Percentiles rank a stretch among this genome's conserved stretches.
Conservation (phyloP, 2,797 vertebrate genomes). For the Pseudomugil gertrudae region DNA sequence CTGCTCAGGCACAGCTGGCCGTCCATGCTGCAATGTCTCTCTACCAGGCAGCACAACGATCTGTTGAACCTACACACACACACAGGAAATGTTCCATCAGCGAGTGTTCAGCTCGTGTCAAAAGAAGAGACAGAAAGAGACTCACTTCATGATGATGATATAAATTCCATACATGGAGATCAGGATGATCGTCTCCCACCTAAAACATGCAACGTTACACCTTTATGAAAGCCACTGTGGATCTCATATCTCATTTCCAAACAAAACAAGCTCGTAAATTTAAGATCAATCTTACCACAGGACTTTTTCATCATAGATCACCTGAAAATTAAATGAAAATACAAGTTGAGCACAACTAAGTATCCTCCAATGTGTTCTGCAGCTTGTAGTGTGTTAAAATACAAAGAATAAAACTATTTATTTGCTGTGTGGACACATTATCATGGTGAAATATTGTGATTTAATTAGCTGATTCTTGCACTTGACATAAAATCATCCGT, state of each 20-base stretch:
- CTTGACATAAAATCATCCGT: neutral
- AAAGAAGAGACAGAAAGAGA: constrained; percentile 39
- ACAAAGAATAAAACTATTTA: neutral
- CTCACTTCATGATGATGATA: constrained; percentile 86
- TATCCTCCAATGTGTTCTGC: neutral
- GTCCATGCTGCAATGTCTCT: constrained; percentile 72
- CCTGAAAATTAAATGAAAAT: constrained; percentile 65
- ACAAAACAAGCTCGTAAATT: neutral
- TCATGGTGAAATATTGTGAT: neutral
- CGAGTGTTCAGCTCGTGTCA: neutral
- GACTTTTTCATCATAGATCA: constrained; percentile 86
- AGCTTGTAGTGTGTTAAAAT: neutral
- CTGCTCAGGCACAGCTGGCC: constrained; percentile 77
- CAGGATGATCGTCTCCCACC: constrained; percentile 86
- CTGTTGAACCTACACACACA: constrained; percentile 79
- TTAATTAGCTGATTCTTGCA: neutral
- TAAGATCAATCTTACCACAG: constrained; percentile 76
- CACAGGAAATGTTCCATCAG: neutral
- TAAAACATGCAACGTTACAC: constrained; percentile 45
- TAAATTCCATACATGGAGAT: constrained; percentile 84
- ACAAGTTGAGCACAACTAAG: constrained; percentile 7
- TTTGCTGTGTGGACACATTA: neutral
- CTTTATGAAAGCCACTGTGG: neutral
- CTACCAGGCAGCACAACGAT: constrained; percentile 77
- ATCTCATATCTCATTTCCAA: neutral